phyloP scores from a whole-genome alignment of 1,140 invertebrate genomes.

The Battus philenor region DNA sequence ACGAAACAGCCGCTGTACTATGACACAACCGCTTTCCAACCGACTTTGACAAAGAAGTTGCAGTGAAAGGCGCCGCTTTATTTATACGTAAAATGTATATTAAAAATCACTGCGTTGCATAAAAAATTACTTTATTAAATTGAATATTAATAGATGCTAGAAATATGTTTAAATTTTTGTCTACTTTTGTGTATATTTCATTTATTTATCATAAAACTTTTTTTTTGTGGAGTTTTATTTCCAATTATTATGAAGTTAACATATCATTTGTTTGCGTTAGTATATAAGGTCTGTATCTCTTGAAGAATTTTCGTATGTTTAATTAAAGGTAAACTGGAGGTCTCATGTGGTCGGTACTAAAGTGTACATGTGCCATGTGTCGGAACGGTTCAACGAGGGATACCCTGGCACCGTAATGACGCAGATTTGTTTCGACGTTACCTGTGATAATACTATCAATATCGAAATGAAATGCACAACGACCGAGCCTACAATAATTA shows the following conservation, averaged over 20 bases:
- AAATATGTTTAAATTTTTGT: no score
- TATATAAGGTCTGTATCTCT: no score
- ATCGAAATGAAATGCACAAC: slow-evolving; percentile 86
- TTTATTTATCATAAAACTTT: no score
- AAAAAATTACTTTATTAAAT: no score
- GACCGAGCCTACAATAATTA: slow-evolving; percentile 88
- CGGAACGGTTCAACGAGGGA: slow-evolving; percentile 89
- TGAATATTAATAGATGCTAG: no score
- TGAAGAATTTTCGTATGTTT: no score
- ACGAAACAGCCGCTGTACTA: not conserved
- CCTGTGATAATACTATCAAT: slow-evolving; percentile 83
- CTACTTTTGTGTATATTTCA: no score
- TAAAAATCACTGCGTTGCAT: no score
- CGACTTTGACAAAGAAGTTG: slow-evolving; percentile 2
- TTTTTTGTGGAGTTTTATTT: no score
- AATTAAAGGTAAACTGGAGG: slow-evolving; percentile 76
- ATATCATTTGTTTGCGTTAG: no score
- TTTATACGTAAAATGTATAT: slow-evolving; percentile 1
- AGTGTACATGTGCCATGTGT: slow-evolving; percentile 83
- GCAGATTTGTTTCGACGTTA: slow-evolving; percentile 83
- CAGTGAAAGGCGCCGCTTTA: slow-evolving; percentile 3
- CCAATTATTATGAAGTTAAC: no score
- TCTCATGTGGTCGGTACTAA: slow-evolving; percentile 73
- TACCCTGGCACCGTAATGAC: slow-evolving; percentile 87
- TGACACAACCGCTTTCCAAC: slow-evolving; percentile 10